Evolutionary conservation across 2,113 vertebrate species (phyloP).

Genomic region (Spea bombifrons): DNA sequence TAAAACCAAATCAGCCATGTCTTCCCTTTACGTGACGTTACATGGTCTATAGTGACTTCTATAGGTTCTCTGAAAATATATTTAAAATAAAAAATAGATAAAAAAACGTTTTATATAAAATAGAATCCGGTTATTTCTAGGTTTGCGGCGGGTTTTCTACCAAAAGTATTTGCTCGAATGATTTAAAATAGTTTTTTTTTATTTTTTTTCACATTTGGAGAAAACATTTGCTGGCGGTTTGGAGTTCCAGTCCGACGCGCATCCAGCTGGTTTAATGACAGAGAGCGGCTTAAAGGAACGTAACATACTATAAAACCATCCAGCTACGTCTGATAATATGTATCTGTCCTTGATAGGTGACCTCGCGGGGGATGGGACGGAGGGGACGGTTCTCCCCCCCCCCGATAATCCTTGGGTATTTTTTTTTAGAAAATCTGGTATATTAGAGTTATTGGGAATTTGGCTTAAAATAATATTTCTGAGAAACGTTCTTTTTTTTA

Average conservation of each 20-base stretch:
- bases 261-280: neutral
- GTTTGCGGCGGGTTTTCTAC: neutral
- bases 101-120: too few relatives aligned
- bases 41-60: too few relatives aligned
- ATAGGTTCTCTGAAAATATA: too few relatives aligned
- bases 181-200: neutral
- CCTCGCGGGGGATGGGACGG: neutral
- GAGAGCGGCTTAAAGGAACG: neutral
- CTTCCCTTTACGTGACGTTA: too few relatives aligned
- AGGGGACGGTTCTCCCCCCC: neutral
- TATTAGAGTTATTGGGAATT: too few relatives aligned
- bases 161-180: neutral
- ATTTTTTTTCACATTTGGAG: neutral
- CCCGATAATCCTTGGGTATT: neutral
- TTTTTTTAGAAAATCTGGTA: too few relatives aligned
- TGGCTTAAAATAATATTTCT: too few relatives aligned
- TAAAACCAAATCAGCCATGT: too few relatives aligned
- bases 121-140: too few relatives aligned
- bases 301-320: neutral
- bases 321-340: neutral
- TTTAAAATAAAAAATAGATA: too few relatives aligned
- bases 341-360: constrained; percentile 18
- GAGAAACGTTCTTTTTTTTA: too few relatives aligned
- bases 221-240: neutral
- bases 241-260: neutral